phyloP scores from a whole-genome alignment of 2,113 vertebrate species.

The Macrotis lagotis region DNA sequence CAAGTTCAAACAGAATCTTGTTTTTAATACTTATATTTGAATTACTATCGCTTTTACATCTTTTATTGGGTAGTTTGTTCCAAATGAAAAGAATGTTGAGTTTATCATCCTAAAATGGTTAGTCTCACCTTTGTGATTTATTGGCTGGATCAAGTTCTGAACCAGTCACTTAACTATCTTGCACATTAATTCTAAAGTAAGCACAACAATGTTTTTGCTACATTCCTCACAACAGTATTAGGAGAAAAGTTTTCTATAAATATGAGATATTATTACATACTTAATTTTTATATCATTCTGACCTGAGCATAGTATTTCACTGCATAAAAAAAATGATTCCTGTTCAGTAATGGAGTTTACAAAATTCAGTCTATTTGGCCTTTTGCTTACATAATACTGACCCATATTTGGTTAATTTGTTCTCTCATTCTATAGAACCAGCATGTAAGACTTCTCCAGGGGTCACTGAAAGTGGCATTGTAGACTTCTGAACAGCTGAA shows the following conservation, averaged over 20 bases:
- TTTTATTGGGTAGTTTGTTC: too few relatives aligned
- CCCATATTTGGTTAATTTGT: neutral
- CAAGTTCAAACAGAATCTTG: too few relatives aligned
- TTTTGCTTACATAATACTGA: neutral
- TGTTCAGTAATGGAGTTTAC: conserved; percentile 1
- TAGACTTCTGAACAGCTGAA: neutral
- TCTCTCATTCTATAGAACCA: neutral
- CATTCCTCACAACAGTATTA: neutral
- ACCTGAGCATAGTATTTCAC: neutral
- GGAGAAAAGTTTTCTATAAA: neutral
- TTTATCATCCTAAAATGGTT: too few relatives aligned
- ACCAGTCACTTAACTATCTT: neutral
- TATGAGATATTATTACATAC: too few relatives aligned
- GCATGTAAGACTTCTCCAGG: neutral
- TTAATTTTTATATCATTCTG: neutral
- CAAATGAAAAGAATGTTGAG: too few relatives aligned
- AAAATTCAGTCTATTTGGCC: neutral
- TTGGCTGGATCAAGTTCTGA: neutral
- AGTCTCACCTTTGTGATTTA: neutral
- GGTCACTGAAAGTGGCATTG: neutral
- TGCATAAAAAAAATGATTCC: neutral
- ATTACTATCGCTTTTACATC: too few relatives aligned
- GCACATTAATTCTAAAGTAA: neutral
- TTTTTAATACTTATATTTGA: too few relatives aligned
- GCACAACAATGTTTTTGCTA: neutral